Evolutionary conservation across 2,888 invertebrate species (phyloP), one percentile per base, ranked within the genome.

Genomic region (Liodrosophila aerea): DNA sequence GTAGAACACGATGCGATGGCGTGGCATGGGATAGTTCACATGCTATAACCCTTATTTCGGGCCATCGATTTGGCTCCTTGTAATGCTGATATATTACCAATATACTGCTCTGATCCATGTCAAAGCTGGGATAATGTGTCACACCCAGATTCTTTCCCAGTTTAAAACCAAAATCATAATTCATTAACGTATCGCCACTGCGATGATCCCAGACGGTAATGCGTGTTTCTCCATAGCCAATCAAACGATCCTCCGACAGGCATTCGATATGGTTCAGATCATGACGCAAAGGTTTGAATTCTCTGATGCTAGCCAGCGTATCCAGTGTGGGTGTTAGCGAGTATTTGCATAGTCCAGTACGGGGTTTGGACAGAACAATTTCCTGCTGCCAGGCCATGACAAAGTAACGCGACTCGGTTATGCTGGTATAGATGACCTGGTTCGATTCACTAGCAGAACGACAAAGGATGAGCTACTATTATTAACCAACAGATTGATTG

Each of bases 191-290:
- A 64, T 90, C 90, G 2, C 90, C 90, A 36, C 88, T 90, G 43
- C 87, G 88, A 71, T 90, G 89, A 75, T 90, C 89, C 90, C 90
- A 90, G 47, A 90, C 84, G 0, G 90, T 88, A 9, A 90, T 64
- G 16, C 88, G 88, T 2, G 86, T 78, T 2, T 80, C 74, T 0
- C 90, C 90, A 37, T 89, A 89, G 2, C 89, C 90, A 58, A 90
- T 85, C 8, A 90, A 54, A 47, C 89, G 88, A 46, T 89, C 89
- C 64, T 90, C 90, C 76, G 63, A 75, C 15, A 88, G 73, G 47
- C 89, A 89, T 59, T 90, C 89, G 40, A 90, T 72, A 58, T 87
- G 86, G 1, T 71, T 75, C 13, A 90, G 74, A 36, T 84, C 81
- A 65, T 90, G 88, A 5, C 88, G 82, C 76, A 90, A 76, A 44